Conservation (phyloP, 2,888 invertebrate species). For the Girardia tigrina region DNA sequence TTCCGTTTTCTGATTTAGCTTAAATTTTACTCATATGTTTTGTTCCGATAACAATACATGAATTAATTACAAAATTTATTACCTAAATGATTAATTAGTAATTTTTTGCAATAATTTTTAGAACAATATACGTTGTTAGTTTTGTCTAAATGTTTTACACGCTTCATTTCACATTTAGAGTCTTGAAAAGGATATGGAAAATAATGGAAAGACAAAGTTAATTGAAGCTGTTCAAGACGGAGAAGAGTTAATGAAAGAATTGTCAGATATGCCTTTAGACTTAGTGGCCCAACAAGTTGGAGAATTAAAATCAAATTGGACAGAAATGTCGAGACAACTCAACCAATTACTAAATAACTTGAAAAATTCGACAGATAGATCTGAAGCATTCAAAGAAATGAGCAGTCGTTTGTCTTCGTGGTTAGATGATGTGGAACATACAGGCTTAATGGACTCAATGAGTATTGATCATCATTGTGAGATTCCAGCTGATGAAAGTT, state of each 20-base stretch:
- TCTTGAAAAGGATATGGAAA: neutral
- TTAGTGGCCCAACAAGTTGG: neutral
- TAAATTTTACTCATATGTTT: too few species aligned
- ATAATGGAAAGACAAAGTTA: neutral
- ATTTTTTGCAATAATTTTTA: too few species aligned
- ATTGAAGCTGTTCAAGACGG: conserved; percentile 9
- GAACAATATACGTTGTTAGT: too few species aligned
- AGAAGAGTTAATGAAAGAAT: neutral
- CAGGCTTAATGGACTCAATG: neutral
- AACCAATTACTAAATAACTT: neutral
- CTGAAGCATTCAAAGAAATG: conserved; percentile 12
- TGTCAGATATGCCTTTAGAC: neutral
- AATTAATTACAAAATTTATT: too few species aligned
- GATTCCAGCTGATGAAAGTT: neutral
- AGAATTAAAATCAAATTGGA: neutral
- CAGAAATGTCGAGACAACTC: conserved; percentile 1
- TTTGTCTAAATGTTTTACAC: too few species aligned
- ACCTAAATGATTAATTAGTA: too few species aligned
- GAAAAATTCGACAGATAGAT: neutral
- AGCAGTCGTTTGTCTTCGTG: neutral
- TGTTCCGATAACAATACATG: too few species aligned
- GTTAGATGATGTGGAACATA: conserved; percentile 8
- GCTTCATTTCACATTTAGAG: neutral
- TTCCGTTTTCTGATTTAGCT: too few species aligned
- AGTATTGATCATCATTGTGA: neutral